phyloP scores from a whole-genome alignment of 2,797 vertebrate genomes.

The Hyperoplus immaculatus region DNA sequence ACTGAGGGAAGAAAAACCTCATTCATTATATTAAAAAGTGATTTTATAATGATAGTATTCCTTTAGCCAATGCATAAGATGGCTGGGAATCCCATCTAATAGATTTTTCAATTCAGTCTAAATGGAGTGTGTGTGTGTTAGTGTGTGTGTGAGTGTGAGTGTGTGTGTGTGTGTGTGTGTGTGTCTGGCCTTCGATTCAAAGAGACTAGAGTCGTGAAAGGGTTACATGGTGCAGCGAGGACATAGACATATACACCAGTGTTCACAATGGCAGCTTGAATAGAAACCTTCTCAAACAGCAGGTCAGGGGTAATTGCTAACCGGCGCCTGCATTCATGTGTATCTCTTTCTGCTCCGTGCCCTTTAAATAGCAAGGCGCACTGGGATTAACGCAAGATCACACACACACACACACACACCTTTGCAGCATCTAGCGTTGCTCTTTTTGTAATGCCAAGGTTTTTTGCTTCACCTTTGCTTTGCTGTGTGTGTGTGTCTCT shows the following conservation, averaged over 20 bases:
- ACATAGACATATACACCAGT: conserved; percentile 3
- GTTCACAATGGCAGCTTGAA: conserved; percentile 9
- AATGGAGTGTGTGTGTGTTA: too few relatives aligned
- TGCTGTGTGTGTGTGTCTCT: neutral
- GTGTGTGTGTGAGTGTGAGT: too few relatives aligned
- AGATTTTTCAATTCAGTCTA: too few relatives aligned
- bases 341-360: conserved; percentile 27
- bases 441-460: conserved; percentile 29
- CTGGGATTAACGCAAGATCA: conserved; percentile 10
- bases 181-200: too few relatives aligned
- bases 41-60: too few relatives aligned
- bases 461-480: neutral
- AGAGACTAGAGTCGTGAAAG: too few relatives aligned
- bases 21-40: too few relatives aligned
- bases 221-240: neutral
- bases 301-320: conserved; percentile 60
- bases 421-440: neutral
- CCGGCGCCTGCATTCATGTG: conserved; percentile 29
- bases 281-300: conserved; percentile 34
- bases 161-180: too few relatives aligned
- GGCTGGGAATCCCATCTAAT: too few relatives aligned
- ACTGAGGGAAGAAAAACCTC: too few relatives aligned
- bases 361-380: conserved; percentile 48
- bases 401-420: neutral
- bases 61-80: too few relatives aligned